Evolutionary conservation across 1,140 invertebrate genomes (phyloP).

Genomic region (Trachelipus rathkii): DNA sequence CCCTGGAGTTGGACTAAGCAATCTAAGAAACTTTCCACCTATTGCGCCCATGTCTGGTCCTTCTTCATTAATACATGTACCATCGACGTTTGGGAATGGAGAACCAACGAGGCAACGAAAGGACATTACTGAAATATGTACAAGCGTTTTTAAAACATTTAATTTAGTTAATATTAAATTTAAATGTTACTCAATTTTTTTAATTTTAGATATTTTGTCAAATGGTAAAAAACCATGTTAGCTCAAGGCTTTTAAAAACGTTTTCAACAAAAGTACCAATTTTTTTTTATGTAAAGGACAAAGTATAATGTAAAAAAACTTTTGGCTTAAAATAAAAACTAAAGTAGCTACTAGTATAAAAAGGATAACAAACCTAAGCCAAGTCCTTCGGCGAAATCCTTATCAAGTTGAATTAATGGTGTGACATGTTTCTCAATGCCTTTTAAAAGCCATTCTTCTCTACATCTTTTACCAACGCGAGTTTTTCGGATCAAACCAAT

Average conservation of each 20-base stretch:
- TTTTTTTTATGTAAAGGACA: no score
- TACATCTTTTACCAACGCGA: slow-evolving; percentile 39
- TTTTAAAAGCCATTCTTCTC: slow-evolving; percentile 31
- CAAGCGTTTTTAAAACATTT: no score
- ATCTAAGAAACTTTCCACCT: slow-evolving; percentile 39
- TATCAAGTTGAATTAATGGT: slow-evolving; percentile 38
- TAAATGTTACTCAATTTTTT: no score
- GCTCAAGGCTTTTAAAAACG: no score
- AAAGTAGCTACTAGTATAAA: neutral
- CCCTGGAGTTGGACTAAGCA: slow-evolving; percentile 26
- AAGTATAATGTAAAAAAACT: neutral
- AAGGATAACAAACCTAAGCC: slow-evolving; percentile 30
- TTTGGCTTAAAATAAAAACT: no score
- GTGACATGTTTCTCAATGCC: slow-evolving; percentile 40
- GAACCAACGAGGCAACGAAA: slow-evolving; percentile 42
- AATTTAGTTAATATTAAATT: no score
- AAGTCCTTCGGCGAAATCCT: slow-evolving; percentile 28
- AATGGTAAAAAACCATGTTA: no score
- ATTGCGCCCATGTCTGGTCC: slow-evolving; percentile 37
- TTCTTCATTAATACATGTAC: slow-evolving; percentile 39
- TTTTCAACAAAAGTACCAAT: no score
- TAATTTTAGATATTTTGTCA: no score
- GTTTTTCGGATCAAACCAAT: slow-evolving; percentile 37
- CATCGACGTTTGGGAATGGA: slow-evolving; percentile 43
- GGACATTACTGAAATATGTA: slow-evolving; percentile 32